These are phyloP conservation scores for Aulostomus chinensis DNA, from an alignment of 2,797 vertebrate genomes.

Conservation along the genomic window DNA sequence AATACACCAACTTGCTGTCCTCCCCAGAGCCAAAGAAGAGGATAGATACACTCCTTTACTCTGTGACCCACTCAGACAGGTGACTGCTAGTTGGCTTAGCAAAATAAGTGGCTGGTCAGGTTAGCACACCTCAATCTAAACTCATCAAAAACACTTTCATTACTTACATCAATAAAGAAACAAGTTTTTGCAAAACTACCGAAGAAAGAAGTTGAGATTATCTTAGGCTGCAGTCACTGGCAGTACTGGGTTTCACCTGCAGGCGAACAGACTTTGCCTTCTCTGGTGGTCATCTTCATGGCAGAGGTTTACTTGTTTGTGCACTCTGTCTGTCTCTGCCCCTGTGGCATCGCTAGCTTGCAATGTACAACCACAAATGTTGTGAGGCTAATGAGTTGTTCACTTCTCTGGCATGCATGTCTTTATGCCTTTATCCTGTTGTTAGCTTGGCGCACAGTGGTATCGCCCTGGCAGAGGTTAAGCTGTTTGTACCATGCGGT, in stretches of 20 bases:
- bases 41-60: no score
- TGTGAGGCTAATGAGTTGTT: no score
- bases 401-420: conserved; percentile 31
- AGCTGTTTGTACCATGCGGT: conserved; percentile 55
- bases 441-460: conserved; percentile 42
- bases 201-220: background rate
- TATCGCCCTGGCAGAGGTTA: conserved; percentile 57
- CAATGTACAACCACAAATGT: conserved; percentile 1
- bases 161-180: no score
- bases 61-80: no score
- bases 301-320: conserved; percentile 21
- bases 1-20: no score
- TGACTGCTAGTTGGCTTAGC: no score
- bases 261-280: conserved; percentile 7
- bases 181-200: no score
- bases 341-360: conserved; percentile 23
- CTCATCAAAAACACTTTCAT: no score
- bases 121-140: no score
- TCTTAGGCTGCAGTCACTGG: background rate
- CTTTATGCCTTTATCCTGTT: conserved; percentile 31
- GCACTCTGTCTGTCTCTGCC: conserved; percentile 24
- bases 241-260: conserved; percentile 5
- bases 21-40: no score
- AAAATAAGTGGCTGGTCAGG: no score
- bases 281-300: conserved; percentile 16